Conservation (phyloP, 2,888 invertebrate genomes). For the Pterostichus madidus region DNA sequence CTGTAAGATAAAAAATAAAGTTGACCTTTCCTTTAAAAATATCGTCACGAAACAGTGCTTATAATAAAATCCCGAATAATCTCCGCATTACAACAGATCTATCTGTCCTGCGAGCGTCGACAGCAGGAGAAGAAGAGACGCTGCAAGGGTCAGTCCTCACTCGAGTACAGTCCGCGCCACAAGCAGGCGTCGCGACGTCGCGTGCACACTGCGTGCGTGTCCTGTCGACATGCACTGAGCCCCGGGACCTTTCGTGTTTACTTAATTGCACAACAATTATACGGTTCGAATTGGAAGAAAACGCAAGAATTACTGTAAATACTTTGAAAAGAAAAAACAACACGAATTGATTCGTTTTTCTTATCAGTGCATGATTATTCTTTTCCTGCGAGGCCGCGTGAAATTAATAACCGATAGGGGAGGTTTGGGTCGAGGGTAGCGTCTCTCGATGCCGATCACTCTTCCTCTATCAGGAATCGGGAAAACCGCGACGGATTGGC, state of each 20-base stretch:
- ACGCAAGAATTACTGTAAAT: slow-evolving; percentile 62
- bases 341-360: slow-evolving; percentile 50
- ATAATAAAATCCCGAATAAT: slow-evolving; percentile 64
- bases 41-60: slow-evolving; percentile 56
- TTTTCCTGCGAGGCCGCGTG: slow-evolving; percentile 34
- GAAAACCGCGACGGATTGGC: slow-evolving; percentile 57
- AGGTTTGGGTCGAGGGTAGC: neutral
- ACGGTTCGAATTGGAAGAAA: slow-evolving; percentile 62
- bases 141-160: slow-evolving; percentile 27
- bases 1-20: neutral
- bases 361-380: slow-evolving; percentile 42
- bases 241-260: slow-evolving; percentile 52
- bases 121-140: slow-evolving; percentile 14
- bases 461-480: slow-evolving; percentile 47
- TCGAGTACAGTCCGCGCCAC: slow-evolving; percentile 11
- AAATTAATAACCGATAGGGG: slow-evolving; percentile 60
- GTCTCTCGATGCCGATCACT: slow-evolving; percentile 47
- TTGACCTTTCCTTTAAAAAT: slow-evolving; percentile 20
- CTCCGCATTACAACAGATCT: slow-evolving; percentile 57
- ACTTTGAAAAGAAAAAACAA: slow-evolving; percentile 54
- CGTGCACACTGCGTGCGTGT: slow-evolving; percentile 43
- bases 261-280: slow-evolving; percentile 64
- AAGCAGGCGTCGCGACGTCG: slow-evolving; percentile 4
- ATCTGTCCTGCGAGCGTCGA: slow-evolving; percentile 48
- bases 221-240: slow-evolving; percentile 48